Evolutionary conservation across 2,888 invertebrate species (phyloP).

Genomic region (Eilema griseolum): DNA sequence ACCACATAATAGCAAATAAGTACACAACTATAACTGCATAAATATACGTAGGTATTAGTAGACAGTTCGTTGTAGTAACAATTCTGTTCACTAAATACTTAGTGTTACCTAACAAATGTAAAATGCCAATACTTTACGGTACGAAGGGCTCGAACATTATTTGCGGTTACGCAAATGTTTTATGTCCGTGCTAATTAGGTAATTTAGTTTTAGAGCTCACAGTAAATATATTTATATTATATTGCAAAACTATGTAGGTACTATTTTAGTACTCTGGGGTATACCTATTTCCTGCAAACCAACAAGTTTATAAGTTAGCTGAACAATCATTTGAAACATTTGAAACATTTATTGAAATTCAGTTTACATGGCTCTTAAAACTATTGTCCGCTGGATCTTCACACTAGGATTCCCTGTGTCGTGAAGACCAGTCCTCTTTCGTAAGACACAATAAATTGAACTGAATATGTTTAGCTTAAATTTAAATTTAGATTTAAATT

Average conservation of each 20-base stretch:
- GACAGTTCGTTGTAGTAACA: slow-evolving; percentile 33
- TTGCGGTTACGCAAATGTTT: slow-evolving; percentile 56
- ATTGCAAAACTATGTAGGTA: slow-evolving; percentile 22
- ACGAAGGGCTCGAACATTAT: slow-evolving; percentile 42
- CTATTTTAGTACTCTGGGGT: slow-evolving; percentile 14
- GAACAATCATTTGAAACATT: too few relatives aligned
- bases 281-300: not conserved
- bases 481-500: too few relatives aligned
- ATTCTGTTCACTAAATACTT: slow-evolving; percentile 46
- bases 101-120: slow-evolving; percentile 58
- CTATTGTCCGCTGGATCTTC: too few relatives aligned
- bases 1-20: slow-evolving; percentile 26
- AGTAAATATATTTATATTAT: slow-evolving; percentile 36
- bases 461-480: too few relatives aligned
- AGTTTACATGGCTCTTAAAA: too few relatives aligned
- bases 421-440: too few relatives aligned
- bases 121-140: slow-evolving; percentile 52
- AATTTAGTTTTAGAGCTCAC: slow-evolving; percentile 49
- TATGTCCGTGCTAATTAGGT: slow-evolving; percentile 60
- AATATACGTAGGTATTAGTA: not conserved
- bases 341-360: too few relatives aligned
- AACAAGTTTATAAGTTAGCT: not conserved
- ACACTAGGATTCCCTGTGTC: too few relatives aligned
- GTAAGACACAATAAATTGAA: too few relatives aligned
- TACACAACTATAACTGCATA: slow-evolving; percentile 5